These are phyloP conservation scores for Macrophya annulata DNA, from an alignment of 2,888 invertebrate species.

Conservation along the genomic window DNA sequence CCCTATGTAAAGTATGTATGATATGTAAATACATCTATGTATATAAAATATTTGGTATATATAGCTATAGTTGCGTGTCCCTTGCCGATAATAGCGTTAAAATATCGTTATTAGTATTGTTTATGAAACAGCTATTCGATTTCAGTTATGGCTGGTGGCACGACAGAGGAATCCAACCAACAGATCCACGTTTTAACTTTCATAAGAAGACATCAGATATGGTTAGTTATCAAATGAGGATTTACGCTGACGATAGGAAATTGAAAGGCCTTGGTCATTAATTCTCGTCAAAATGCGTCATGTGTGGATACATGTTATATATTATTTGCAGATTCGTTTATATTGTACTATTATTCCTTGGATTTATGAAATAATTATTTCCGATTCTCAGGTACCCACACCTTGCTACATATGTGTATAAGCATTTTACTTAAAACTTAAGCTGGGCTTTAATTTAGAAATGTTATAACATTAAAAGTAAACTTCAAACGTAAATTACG, in stretches of 20 bases:
- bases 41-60: constrained; percentile 16
- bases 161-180: constrained; percentile 68
- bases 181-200: constrained; percentile 68
- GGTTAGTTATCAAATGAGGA: constrained; percentile 69
- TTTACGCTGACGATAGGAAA: constrained; percentile 71
- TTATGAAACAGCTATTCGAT: constrained; percentile 19
- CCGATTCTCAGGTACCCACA: neutral
- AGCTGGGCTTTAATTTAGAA: neutral
- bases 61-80: neutral
- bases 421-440: neutral
- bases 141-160: constrained; percentile 76
- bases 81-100: neutral
- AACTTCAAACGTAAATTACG: neutral
- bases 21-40: neutral
- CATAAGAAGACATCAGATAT: constrained; percentile 72
- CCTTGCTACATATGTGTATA: neutral
- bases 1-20: neutral
- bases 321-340: neutral
- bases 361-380: neutral
- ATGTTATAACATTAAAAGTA: neutral
- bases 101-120: constrained; percentile 26
- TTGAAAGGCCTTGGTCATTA: constrained; percentile 64
- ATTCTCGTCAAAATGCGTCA: neutral
- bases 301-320: neutral
- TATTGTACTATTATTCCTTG: neutral